Conservation (phyloP, 2,113 vertebrate genomes). For the Carollia perspicillata region DNA sequence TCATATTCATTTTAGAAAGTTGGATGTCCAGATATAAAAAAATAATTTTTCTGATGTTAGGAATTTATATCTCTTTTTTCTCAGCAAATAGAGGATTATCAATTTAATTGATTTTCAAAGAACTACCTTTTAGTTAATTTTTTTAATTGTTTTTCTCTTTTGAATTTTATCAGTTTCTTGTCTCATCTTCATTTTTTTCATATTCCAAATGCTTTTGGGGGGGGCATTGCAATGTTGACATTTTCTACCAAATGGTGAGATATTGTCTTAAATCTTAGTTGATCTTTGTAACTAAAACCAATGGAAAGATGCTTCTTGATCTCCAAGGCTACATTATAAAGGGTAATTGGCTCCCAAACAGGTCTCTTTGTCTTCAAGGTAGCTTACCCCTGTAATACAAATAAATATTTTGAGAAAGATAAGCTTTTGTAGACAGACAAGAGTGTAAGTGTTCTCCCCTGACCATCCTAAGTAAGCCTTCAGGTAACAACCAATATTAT, state of each 20-base stretch:
- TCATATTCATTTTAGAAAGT: slow-evolving; percentile 40
- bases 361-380: background rate
- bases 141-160: background rate
- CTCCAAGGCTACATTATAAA: background rate
- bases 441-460: background rate
- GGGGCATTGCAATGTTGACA: background rate
- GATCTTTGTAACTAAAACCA: background rate
- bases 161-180: background rate
- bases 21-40: slow-evolving; percentile 20
- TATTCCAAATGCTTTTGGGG: background rate
- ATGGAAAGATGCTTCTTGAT: background rate
- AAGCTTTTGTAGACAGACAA: background rate
- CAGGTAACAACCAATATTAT: background rate
- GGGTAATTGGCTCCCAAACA: background rate
- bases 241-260: background rate
- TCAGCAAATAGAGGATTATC: background rate
- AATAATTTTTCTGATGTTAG: background rate
- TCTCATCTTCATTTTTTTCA: background rate
- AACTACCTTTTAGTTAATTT: background rate
- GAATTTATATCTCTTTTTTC: background rate
- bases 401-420: background rate
- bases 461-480: background rate
- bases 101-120: background rate
- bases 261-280: background rate
- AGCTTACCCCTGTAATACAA: background rate